Percentiles rank a stretch among this genome's conserved stretches.
phyloP scores from a whole-genome alignment of 64 coral and sea anemone genomes.

The Acropora yongei region DNA sequence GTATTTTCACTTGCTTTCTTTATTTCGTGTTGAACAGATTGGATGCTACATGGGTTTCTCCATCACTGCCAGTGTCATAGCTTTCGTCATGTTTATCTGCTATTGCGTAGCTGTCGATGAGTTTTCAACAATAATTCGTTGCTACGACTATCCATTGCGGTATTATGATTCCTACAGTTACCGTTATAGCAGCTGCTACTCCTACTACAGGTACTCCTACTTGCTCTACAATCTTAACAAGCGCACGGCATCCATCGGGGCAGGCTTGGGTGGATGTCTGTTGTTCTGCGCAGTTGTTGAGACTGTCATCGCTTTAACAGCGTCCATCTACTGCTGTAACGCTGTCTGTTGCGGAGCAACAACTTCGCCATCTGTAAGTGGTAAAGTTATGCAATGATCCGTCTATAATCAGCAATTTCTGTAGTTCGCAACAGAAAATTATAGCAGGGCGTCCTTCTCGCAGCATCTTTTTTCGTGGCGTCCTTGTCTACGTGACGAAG shows the following conservation, averaged over 20 bases:
- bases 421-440: too few species aligned
- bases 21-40: constrained; percentile 52
- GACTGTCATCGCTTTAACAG: constrained; percentile 41
- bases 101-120: constrained; percentile 50
- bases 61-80: constrained; percentile 63
- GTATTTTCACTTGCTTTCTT: background rate
- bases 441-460: too few species aligned
- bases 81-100: constrained; percentile 65
- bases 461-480: too few species aligned
- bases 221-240: background rate
- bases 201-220: background rate
- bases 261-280: constrained; percentile 12
- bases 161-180: too few species aligned
- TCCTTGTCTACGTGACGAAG: too few species aligned
- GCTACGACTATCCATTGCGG: too few species aligned
- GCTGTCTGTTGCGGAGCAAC: constrained; percentile 1
- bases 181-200: background rate
- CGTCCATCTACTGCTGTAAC: constrained; percentile 64
- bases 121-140: too few species aligned
- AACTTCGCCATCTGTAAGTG: background rate
- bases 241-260: background rate
- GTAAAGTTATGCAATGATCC: background rate
- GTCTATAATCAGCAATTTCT: too few species aligned
- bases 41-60: constrained; percentile 74
- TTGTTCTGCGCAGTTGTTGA: constrained; percentile 34